Base-by-base conservation (phyloP, 2,113 vertebrate genomes). In the Rousettus leschenaultii region DNA sequence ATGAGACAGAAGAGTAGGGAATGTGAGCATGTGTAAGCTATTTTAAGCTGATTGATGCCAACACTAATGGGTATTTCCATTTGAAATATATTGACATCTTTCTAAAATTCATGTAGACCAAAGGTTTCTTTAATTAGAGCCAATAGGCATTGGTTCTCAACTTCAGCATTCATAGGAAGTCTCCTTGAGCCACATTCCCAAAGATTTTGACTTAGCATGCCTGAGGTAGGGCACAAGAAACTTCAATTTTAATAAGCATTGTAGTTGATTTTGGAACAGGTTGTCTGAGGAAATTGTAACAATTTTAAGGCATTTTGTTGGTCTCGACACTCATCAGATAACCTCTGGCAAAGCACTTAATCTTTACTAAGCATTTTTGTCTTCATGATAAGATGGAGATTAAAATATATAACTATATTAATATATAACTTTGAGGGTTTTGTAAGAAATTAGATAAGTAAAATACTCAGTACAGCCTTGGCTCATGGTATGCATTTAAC, bases 41-140 rank as follows among this genome's bases (percentile, higher is more conserved):
- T 97, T 96, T 96, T 96, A 91, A 96, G 51, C 73, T 96, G 86
- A 96, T 89, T 94, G 91, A 95, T 96, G 86, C 82, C 91, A 96
- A 94, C 74, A 79, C 74, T 97, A 95, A 96, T 96, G 93, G 85
- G 19, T 65, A 86, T 96, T 97, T 68, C 88, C 96, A 94, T 86
- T 75, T 96, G 93, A 96, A 96, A 83, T 94, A 86, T 78, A 93
- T 88, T 86, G 94, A 94, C 63, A 94, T 89, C 38, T 38, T 85
- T 96, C 96, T 93, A 38, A 93, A 95, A 96, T 86, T 94, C 40
- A 95, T 74, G 89, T 91, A 91, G 78, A 93, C 35, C 70, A 78
- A 96, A 94, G 15, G 8, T 74, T 96, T 96, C 45, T 95, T 95
- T 86, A 79, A 82, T 79, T 91, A 68, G 66, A 73, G 70, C 40